Conservation (phyloP, 2,113 vertebrate species). For the Lophura nycthemera region DNA sequence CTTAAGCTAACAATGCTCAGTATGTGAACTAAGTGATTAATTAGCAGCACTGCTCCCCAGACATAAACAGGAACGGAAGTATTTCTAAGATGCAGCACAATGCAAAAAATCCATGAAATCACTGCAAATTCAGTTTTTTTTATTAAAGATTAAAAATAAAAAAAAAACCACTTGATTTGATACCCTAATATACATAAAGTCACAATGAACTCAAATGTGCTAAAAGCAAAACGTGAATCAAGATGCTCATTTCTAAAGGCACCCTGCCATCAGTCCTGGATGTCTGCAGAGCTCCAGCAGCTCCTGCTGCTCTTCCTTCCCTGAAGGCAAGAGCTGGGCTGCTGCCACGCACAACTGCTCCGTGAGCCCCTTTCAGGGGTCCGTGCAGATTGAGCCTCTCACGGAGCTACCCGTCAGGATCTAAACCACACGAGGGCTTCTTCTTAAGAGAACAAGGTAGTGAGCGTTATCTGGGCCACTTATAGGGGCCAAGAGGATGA, state of each 20-base stretch:
- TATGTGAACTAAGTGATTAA: constrained; percentile 41
- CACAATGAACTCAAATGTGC: constrained; percentile 53
- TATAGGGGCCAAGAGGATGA: constrained; percentile 12
- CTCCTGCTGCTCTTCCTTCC: constrained; percentile 69
- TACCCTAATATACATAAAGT: constrained; percentile 68
- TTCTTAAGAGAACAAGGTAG: constrained; percentile 24
- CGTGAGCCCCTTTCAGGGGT: constrained; percentile 41
- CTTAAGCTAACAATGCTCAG: constrained; percentile 28
- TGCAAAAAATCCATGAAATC: neutral
- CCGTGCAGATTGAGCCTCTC: constrained; percentile 12
- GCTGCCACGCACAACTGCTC: constrained; percentile 13
- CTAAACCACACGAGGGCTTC: constrained; percentile 13
- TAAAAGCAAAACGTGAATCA: constrained; percentile 62
- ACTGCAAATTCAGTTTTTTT: constrained; percentile 35
- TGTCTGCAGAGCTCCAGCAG: constrained; percentile 45
- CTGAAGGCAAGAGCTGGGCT: constrained; percentile 57
- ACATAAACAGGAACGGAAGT: neutral
- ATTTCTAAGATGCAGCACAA: neutral
- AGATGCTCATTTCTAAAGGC: constrained; percentile 63
- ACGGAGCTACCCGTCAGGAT: neutral
- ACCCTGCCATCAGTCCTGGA: constrained; percentile 63
- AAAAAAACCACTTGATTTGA: constrained; percentile 18
- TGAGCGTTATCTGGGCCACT: neutral
- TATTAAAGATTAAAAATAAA: constrained; percentile 68
- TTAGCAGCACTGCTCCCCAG: constrained; percentile 21